phyloP scores from a whole-genome alignment of 2,888 invertebrate genomes.

The Apocheima hispidaria region DNA sequence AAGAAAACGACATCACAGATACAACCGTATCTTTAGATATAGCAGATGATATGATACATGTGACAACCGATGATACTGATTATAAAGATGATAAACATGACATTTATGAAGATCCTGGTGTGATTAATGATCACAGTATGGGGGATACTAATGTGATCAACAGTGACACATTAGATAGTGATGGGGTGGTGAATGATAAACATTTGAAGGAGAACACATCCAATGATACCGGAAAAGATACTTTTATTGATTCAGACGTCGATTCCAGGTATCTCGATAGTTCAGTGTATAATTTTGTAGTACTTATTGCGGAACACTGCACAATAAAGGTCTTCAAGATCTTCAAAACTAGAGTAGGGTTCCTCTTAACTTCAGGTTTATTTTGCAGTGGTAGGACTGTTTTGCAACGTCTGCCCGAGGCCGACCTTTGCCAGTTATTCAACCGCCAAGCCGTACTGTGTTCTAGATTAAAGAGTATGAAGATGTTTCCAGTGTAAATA shows the following conservation, averaged over 20 bases:
- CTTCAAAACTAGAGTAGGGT: no score
- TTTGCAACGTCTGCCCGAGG: no score
- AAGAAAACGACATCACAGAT: slow-evolving; percentile 61
- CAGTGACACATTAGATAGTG: slow-evolving; percentile 54
- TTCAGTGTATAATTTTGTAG: neutral
- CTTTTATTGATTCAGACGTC: slow-evolving; percentile 37
- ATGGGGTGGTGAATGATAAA: slow-evolving; percentile 57
- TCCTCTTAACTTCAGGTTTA: no score
- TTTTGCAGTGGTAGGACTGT: no score
- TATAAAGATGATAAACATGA: slow-evolving; percentile 9
- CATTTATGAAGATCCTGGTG: neutral
- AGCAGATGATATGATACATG: slow-evolving; percentile 52
- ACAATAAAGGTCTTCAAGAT: no score
- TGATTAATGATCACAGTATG: slow-evolving; percentile 1
- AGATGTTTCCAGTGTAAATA: no score
- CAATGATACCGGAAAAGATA: slow-evolving; percentile 35
- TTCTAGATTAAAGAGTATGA: no score
- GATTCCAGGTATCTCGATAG: slow-evolving; percentile 53
- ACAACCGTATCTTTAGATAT: slow-evolving; percentile 45
- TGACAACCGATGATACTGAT: slow-evolving; percentile 51
- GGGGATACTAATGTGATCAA: slow-evolving; percentile 22
- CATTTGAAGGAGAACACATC: slow-evolving; percentile 40
- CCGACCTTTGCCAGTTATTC: no score
- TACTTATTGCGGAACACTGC: no score
- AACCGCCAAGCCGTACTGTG: no score